These are phyloP conservation scores for Doris montereyensis DNA, from an alignment of 2,888 invertebrate genomes.

Conservation along the genomic window DNA sequence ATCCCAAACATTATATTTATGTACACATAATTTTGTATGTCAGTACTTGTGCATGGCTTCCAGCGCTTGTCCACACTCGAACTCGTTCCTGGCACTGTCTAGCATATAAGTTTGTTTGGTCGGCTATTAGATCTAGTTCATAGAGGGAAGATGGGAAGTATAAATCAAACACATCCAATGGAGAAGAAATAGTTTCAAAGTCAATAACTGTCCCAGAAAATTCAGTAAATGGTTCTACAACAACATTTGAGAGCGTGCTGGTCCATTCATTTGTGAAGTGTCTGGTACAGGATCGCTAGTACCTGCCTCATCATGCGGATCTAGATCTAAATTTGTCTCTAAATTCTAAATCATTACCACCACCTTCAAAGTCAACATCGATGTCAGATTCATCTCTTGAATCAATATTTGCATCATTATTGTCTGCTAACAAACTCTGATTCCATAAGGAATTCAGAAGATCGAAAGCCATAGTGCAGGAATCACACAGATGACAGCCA, in stretches of 20 bases:
- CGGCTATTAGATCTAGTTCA: not conserved
- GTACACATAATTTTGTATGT: not conserved
- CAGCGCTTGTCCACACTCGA: too few relatives aligned
- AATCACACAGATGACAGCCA: too few relatives aligned
- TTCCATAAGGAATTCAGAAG: not conserved
- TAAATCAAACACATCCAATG: not conserved
- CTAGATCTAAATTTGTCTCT: not conserved
- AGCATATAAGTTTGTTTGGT: not conserved
- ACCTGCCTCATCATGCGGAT: not conserved
- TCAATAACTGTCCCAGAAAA: not conserved
- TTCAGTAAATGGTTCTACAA: not conserved
- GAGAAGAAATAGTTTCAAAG: not conserved
- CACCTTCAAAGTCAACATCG: not conserved
- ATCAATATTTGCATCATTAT: not conserved
- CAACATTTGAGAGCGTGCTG: not conserved
- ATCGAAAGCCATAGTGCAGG: too few relatives aligned
- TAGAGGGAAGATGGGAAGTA: not conserved
- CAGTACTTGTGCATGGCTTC: not conserved
- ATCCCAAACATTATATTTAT: constrained; percentile 7
- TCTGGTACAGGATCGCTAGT: not conserved
- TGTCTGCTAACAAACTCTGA: too few relatives aligned
- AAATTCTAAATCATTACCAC: too few relatives aligned
- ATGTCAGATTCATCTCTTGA: not conserved
- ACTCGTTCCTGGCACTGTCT: not conserved
- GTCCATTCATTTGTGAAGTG: not conserved